Conservation (phyloP, 2,888 invertebrate species). For the Bruchidius siliquastri region DNA sequence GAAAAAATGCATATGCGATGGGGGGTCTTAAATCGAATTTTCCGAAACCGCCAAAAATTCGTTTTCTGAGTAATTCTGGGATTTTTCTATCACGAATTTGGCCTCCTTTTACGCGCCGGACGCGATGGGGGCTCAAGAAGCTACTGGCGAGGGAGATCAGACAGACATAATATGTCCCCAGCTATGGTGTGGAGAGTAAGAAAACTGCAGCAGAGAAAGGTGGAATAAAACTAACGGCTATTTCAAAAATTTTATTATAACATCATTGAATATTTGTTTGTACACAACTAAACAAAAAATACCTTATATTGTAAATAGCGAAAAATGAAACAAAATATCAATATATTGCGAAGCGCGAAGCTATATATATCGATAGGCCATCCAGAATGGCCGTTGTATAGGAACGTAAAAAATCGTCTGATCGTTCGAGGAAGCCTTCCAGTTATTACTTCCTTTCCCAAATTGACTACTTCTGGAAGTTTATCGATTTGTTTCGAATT, state of each 20-base stretch:
- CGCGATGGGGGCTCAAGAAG: no score
- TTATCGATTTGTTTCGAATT: background rate
- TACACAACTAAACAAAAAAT: background rate
- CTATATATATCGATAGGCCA: background rate
- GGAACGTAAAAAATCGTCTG: background rate
- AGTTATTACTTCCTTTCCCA: background rate
- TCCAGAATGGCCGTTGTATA: background rate
- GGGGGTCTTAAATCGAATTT: no score
- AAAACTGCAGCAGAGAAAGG: no score
- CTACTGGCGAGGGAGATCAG: no score
- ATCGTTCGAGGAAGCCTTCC: background rate
- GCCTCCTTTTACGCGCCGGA: no score
- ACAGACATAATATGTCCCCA: no score
- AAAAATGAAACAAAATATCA: background rate
- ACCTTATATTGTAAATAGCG: background rate
- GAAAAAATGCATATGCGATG: no score
- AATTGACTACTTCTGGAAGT: background rate
- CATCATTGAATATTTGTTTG: constrained; percentile 9
- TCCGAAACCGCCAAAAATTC: no score
- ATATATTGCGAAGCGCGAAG: background rate
- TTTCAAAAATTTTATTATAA: constrained; percentile 15
- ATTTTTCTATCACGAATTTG: no score
- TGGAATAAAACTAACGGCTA: background rate
- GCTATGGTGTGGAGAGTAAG: no score
- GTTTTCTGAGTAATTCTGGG: no score